A percentile compares a stretch with the other conserved stretches of the same genome.
Evolutionary conservation across 2,797 vertebrate species (phyloP).

Genomic region (Myoxocephalus aenaeus): DNA sequence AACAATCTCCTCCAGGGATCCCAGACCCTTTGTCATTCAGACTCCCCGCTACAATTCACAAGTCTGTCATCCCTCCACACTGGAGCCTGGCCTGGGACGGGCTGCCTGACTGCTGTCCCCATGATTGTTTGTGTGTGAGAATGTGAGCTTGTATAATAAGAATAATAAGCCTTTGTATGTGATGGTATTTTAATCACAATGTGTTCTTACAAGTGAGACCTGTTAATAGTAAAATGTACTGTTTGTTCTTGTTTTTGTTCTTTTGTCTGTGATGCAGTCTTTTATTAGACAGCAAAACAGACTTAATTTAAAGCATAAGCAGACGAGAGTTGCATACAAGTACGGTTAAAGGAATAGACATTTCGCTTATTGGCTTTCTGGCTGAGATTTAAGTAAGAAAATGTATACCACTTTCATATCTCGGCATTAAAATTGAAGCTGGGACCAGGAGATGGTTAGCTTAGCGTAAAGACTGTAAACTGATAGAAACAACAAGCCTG

Average conservation of each 20-base stretch:
- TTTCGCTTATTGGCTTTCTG: neutral
- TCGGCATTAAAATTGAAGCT: neutral
- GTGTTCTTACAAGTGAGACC: conserved; percentile 20
- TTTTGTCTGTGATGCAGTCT: conserved; percentile 10
- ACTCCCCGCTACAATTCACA: conserved; percentile 70
- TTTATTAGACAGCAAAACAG: conserved; percentile 6
- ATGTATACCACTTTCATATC: neutral
- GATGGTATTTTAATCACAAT: conserved; percentile 57
- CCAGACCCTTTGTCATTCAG: conserved; percentile 79
- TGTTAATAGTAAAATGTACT: conserved; percentile 28
- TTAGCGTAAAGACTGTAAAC: neutral
- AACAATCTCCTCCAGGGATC: conserved; percentile 80
- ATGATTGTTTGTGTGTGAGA: conserved; percentile 52
- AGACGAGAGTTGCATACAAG: neutral
- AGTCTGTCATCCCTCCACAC: conserved; percentile 72
- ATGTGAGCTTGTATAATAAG: conserved; percentile 38
- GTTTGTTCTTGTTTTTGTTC: conserved; percentile 26
- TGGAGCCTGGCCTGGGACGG: conserved; percentile 74
- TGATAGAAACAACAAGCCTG: neutral
- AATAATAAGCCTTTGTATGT: conserved; percentile 50
- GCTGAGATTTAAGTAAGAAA: neutral
- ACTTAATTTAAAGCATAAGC: neutral
- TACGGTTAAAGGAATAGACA: neutral
- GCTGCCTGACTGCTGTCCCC: conserved; percentile 51
- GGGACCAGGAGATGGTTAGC: neutral